phyloP scores from a whole-genome alignment of 30 jellyfish, hydroid and myxozoan genomes.

The Pelagia noctiluca region DNA sequence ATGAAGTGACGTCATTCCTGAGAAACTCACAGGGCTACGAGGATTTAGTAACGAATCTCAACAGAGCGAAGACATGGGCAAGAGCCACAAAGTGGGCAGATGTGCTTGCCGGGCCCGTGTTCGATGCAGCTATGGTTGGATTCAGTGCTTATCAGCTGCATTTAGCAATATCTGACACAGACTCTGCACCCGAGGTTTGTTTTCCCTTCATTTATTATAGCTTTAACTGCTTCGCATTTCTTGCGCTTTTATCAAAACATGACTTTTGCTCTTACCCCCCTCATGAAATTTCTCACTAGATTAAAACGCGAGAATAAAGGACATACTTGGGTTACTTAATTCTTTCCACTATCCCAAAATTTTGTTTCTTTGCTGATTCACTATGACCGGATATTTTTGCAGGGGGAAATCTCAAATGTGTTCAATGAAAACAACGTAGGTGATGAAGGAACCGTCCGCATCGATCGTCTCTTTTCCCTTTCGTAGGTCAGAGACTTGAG shows the following conservation, averaged over 20 bases:
- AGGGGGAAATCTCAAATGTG: no score
- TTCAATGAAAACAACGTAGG: no score
- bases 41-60: slow-evolving; percentile 4
- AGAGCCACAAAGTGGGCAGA: slow-evolving; percentile 22
- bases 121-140: slow-evolving; percentile 13
- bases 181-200: slow-evolving; percentile 14
- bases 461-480: neutral
- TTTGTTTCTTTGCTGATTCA: no score
- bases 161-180: neutral
- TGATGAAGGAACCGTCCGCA: neutral
- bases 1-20: slow-evolving; percentile 2
- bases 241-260: no score
- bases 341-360: no score
- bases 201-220: no score
- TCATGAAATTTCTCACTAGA: no score
- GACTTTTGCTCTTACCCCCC: no score
- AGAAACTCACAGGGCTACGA: slow-evolving; percentile 11
- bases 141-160: slow-evolving; percentile 18
- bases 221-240: no score
- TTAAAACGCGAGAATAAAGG: no score
- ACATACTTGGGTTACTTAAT: no score
- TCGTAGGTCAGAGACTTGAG: neutral
- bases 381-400: no score
- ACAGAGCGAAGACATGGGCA: slow-evolving; percentile 10
- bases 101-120: slow-evolving; percentile 15